Evolutionary conservation across 2,888 invertebrate species (phyloP).

Genomic region (Epicampocera succincta): DNA sequence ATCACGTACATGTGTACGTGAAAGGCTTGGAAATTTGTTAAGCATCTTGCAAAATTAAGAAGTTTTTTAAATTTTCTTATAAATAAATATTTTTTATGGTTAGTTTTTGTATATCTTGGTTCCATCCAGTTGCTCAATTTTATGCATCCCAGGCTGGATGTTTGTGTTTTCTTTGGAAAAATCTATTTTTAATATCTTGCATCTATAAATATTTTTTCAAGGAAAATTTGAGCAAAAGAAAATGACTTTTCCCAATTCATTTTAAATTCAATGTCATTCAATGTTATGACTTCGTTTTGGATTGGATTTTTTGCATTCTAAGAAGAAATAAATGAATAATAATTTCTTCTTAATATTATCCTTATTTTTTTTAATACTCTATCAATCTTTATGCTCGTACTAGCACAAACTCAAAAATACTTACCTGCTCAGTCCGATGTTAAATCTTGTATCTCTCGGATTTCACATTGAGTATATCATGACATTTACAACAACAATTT

Average conservation of each 20-base stretch:
- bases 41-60: too few relatives aligned
- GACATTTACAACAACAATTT: not conserved
- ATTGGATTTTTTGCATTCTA: not conserved
- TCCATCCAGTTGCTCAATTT: too few relatives aligned
- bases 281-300: constrained; percentile 7
- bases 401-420: not conserved
- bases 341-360: not conserved
- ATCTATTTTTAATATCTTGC: not conserved
- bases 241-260: not conserved
- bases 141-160: too few relatives aligned
- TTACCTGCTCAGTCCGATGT: constrained; percentile 13
- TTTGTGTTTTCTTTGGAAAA: too few relatives aligned
- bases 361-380: constrained; percentile 26
- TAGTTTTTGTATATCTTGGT: too few relatives aligned
- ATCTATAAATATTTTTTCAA: not conserved
- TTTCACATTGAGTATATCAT: constrained; percentile 8
- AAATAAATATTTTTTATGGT: too few relatives aligned
- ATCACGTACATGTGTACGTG: too few relatives aligned
- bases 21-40: too few relatives aligned
- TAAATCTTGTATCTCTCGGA: constrained; percentile 20
- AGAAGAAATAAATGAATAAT: not conserved
- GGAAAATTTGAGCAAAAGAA: not conserved
- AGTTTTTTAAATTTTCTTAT: too few relatives aligned
- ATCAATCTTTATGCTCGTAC: constrained; percentile 1
- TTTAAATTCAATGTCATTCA: not conserved